These are phyloP conservation scores for Contarinia nasturtii DNA, from an alignment of 1,140 invertebrate genomes.

Conservation along the genomic window DNA sequence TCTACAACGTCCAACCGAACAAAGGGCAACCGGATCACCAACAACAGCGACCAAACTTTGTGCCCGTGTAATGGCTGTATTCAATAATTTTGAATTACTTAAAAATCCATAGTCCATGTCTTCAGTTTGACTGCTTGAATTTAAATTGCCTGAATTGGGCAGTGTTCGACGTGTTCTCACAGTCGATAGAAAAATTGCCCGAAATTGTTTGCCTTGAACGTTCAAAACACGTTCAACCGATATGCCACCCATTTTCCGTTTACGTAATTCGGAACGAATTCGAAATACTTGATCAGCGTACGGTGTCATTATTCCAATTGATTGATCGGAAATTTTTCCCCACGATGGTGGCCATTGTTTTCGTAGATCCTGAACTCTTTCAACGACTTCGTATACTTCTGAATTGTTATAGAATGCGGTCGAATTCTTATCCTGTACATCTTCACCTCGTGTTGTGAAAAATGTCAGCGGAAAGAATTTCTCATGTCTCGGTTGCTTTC, in stretches of 20 bases:
- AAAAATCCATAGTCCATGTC: constrained; percentile 68
- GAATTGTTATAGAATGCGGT: constrained; percentile 72
- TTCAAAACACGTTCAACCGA: constrained; percentile 74
- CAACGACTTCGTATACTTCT: constrained; percentile 65
- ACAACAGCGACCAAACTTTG: constrained; percentile 75
- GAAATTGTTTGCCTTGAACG: constrained; percentile 79
- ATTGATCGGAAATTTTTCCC: constrained; percentile 53
- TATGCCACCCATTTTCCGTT: constrained; percentile 49
- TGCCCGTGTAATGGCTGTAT: constrained; percentile 72
- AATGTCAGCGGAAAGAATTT: constrained; percentile 60
- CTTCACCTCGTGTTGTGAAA: constrained; percentile 60
- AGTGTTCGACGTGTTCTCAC: constrained; percentile 62
- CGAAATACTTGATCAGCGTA: constrained; percentile 70
- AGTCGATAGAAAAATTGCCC: constrained; percentile 67
- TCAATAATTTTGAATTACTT: constrained; percentile 66
- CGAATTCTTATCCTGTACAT: constrained; percentile 58
- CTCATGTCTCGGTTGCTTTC: constrained; percentile 43
- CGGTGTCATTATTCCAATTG: constrained; percentile 68
- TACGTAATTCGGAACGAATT: constrained; percentile 60
- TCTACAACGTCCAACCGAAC: constrained; percentile 64
- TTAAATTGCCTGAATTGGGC: constrained; percentile 15
- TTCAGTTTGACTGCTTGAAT: constrained; percentile 24
- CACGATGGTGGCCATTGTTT: constrained; percentile 53
- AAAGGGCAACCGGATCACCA: constrained; percentile 69
- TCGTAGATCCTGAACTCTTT: constrained; percentile 45